phyloP scores from a whole-genome alignment of 2,113 vertebrate genomes.

The Hippocampus zosterae region DNA sequence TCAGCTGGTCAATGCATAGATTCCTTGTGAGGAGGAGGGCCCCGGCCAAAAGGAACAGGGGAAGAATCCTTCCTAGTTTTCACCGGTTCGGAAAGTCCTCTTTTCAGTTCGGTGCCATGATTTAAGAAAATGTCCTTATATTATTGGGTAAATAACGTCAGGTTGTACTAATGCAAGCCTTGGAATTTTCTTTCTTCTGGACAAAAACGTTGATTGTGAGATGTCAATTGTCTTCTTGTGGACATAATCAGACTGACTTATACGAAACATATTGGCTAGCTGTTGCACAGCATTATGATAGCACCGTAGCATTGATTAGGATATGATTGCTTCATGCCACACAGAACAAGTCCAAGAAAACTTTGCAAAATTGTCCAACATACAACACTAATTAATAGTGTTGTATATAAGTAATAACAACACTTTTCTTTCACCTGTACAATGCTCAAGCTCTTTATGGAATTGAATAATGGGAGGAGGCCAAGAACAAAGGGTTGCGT shows the following conservation, averaged over 20 bases:
- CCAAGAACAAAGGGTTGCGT: not conserved
- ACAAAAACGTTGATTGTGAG: not conserved
- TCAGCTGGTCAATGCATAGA: constrained; percentile 56
- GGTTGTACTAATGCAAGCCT: not conserved
- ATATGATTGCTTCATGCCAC: not conserved
- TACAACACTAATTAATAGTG: no score
- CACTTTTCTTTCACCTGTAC: no score
- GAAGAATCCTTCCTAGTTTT: constrained; percentile 15
- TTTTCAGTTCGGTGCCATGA: not conserved
- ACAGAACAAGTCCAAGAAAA: no score
- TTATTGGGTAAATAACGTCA: not conserved
- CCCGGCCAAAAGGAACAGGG: constrained; percentile 22
- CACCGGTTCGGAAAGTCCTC: not conserved
- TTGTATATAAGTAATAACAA: no score
- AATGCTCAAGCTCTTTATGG: not conserved
- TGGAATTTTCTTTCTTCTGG: not conserved
- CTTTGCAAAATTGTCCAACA: no score
- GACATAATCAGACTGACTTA: not conserved
- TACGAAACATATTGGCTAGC: not conserved
- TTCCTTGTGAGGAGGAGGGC: constrained; percentile 37
- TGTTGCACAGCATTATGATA: not conserved
- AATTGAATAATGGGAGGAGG: not conserved
- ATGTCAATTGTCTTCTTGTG: not conserved
- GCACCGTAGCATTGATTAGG: not conserved
- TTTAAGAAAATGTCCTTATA: no score